These are phyloP conservation scores for Epizoanthus stellaris DNA, from an alignment of 92 coral and sea anemone species.

Conservation along the genomic window DNA sequence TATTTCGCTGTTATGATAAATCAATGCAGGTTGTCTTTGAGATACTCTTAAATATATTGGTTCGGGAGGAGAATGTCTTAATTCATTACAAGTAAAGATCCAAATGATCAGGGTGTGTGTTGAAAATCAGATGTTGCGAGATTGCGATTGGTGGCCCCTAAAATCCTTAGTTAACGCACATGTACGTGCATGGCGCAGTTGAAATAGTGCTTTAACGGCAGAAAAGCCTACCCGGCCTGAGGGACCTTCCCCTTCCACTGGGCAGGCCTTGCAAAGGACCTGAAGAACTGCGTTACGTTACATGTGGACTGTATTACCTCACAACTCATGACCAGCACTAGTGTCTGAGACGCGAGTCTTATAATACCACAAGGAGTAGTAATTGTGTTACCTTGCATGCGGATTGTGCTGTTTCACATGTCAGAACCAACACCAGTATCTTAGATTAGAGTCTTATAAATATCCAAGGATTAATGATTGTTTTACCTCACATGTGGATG, in stretches of 20 bases:
- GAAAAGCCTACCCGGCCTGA: too few species aligned
- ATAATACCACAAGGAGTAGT: neutral
- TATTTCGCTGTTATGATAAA: neutral
- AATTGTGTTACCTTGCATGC: neutral
- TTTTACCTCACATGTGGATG: conserved; percentile 67
- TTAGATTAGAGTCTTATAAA: too few species aligned
- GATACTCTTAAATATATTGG: neutral
- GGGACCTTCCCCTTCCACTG: too few species aligned
- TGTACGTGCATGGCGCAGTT: neutral
- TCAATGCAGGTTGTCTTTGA: neutral
- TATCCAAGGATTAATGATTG: neutral
- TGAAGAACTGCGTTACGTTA: neutral
- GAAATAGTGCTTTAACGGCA: too few species aligned
- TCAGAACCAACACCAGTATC: too few species aligned
- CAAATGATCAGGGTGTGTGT: too few species aligned
- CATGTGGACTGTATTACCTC: neutral
- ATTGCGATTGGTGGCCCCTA: neutral
- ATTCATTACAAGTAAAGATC: too few species aligned
- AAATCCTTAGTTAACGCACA: neutral
- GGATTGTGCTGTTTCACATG: neutral
- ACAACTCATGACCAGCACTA: neutral
- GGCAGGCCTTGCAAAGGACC: too few species aligned
- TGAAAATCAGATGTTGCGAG: neutral
- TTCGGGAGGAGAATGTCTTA: too few species aligned
- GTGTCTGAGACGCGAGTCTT: too few species aligned